Percentiles rank a stretch among this genome's conserved stretches.
phyloP scores from a whole-genome alignment of 2,888 invertebrate genomes.

The Catotricha subobsoleta region DNA sequence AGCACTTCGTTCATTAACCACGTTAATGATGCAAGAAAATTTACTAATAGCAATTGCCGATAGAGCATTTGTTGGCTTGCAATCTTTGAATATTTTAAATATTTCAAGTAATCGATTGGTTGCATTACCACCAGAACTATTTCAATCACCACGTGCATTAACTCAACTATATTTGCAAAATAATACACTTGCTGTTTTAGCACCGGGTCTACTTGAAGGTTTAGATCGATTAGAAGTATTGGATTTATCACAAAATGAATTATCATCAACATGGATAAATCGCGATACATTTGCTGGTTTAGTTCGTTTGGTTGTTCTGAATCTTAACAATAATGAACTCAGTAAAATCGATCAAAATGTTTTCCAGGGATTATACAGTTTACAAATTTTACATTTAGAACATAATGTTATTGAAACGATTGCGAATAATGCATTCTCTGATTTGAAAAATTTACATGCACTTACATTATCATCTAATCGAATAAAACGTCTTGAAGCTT shows the following conservation, averaged over 20 bases:
- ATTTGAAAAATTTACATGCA: conserved; percentile 59
- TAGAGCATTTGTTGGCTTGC: conserved; percentile 52
- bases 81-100: conserved; percentile 50
- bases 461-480: conserved; percentile 55
- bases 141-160: conserved; percentile 52
- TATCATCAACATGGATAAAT: conserved; percentile 61
- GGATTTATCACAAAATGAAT: conserved; percentile 53
- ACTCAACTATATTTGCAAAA: conserved; percentile 57
- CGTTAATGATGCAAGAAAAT: conserved; percentile 57
- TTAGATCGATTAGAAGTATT: conserved; percentile 53
- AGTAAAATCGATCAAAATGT: conserved; percentile 50
- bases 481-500: conserved; percentile 46
- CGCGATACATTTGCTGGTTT: conserved; percentile 59
- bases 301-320: conserved; percentile 52
- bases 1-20: conserved; percentile 47
- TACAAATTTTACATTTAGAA: conserved; percentile 58
- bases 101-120: conserved; percentile 61
- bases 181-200: conserved; percentile 55
- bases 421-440: conserved; percentile 53
- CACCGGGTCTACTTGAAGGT: conserved; percentile 54
- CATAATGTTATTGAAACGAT: conserved; percentile 50
- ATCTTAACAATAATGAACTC: conserved; percentile 54
- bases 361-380: conserved; percentile 54
- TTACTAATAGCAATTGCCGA: conserved; percentile 54
- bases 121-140: conserved; percentile 59